Conservation (phyloP, 2,113 vertebrate species). For the Tor tambroides region DNA sequence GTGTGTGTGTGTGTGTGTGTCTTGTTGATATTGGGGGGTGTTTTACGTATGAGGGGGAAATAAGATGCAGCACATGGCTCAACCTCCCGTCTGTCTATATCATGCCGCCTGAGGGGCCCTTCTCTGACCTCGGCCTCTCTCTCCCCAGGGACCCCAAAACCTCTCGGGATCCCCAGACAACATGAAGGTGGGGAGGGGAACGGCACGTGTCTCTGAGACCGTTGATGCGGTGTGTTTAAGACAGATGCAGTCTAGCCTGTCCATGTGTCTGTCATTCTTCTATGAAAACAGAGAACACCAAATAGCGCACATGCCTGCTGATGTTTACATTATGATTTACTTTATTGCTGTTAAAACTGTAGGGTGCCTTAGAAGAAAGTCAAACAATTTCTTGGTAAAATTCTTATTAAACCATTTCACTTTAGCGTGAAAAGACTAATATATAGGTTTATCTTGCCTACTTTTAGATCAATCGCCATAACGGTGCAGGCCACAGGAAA, state of each 20-base stretch:
- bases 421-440: not conserved
- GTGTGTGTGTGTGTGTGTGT: not conserved
- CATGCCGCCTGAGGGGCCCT: slow-evolving; percentile 40
- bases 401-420: not conserved
- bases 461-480: not conserved
- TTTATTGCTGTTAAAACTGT: not conserved
- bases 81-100: slow-evolving; percentile 46
- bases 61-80: slow-evolving; percentile 44
- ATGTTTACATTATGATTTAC: not conserved
- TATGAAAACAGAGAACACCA: not conserved
- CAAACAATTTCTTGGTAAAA: not conserved
- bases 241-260: slow-evolving; percentile 39
- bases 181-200: slow-evolving; percentile 25
- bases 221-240: slow-evolving; percentile 31
- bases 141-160: slow-evolving; percentile 46
- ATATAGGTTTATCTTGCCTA: not conserved
- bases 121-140: slow-evolving; percentile 36
- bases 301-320: too few species aligned
- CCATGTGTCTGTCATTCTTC: not conserved
- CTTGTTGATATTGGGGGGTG: slow-evolving; percentile 24
- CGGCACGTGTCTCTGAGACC: slow-evolving; percentile 48
- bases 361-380: not conserved
- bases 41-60: not conserved
- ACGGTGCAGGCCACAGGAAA: not conserved
- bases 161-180: slow-evolving; percentile 43